Base-by-base conservation (phyloP, 2,113 vertebrate species). In the Apodemus sylvaticus region DNA sequence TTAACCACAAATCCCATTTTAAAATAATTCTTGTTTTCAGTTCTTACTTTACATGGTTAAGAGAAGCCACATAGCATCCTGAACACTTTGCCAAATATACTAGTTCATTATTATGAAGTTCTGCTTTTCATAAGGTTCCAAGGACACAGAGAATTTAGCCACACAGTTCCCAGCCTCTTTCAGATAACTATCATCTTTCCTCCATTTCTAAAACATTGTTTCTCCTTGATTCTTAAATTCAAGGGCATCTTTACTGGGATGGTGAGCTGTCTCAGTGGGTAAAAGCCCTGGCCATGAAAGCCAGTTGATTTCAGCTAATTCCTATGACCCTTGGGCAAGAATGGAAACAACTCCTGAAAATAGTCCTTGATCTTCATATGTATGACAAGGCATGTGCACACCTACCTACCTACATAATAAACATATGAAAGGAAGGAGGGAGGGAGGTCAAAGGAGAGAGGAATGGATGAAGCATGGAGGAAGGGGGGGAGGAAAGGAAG, bases 401-500 rank as follows among this genome's bases (percentile, higher is more conserved):
- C 14, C 0, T 12, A 66, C 60, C 8, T 64, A 29, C 29, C 26
- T 66, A 19, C 34, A 85, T 64, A 8, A 64, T 4, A 17, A 13
- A 85, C 36, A 82, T 13, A 79, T 48, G 26, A 48, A 77, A 77
- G 42, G 13, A 77, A 31, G 12, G 11, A 45, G 2, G 11, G 39
- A 51, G 29, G 13, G 14, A 78, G 11, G 6, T 26, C 4, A 2
- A 4, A 45, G 8, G 4, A 74, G 39, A 39, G 10, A 74, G 3
- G 3, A 3, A 73, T 1, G n/a, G 19, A 39, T 4, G 70, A 3
- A 71, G 7, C 4, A 9, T 16, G 6, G 3, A n/a, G n/a, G 36
- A n/a, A 73, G n/a, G 36, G 6, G 19, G 34, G 1, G 16, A 71
- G 34, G 16, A 16, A 7, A 3, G 68, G 17, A 36, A 36, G 68